These are phyloP conservation scores for Adineta ricciae DNA, from an alignment of 2,888 invertebrate genomes.

Conservation along the genomic window DNA sequence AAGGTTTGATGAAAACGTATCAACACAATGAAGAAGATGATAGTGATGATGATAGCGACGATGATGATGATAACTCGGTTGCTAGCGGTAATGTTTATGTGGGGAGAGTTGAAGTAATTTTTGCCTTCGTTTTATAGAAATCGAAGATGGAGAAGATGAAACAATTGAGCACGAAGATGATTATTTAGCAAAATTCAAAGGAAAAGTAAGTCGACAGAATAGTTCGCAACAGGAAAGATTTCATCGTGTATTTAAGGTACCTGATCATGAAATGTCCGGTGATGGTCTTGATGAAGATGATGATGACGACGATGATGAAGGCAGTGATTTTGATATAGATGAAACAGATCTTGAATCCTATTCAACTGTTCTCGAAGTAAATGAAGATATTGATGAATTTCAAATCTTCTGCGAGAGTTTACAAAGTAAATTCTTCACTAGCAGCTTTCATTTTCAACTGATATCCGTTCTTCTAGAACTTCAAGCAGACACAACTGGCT, in stretches of 20 bases:
- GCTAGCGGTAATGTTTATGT: background rate
- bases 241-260: background rate
- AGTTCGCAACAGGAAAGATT: too few species aligned
- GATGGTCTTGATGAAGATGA: conserved; percentile 82
- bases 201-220: background rate
- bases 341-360: conserved; percentile 83
- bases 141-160: conserved; percentile 16
- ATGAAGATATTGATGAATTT: conserved; percentile 76
- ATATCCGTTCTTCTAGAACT: too few species aligned
- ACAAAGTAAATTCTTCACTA: too few species aligned
- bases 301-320: conserved; percentile 69
- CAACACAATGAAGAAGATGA: conserved; percentile 53
- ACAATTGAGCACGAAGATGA: background rate
- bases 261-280: conserved; percentile 52
- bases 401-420: conserved; percentile 74
- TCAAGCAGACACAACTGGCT: conserved; percentile 25
- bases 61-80: conserved; percentile 57
- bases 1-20: conserved; percentile 84
- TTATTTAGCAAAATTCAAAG: background rate
- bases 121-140: too few species aligned
- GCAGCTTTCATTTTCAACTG: too few species aligned
- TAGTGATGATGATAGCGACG: conserved; percentile 35
- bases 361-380: conserved; percentile 78
- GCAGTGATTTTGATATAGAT: conserved; percentile 61
- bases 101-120: background rate